Conservation (phyloP, 1,140 invertebrate genomes). For the Coptotermes formosanus region DNA sequence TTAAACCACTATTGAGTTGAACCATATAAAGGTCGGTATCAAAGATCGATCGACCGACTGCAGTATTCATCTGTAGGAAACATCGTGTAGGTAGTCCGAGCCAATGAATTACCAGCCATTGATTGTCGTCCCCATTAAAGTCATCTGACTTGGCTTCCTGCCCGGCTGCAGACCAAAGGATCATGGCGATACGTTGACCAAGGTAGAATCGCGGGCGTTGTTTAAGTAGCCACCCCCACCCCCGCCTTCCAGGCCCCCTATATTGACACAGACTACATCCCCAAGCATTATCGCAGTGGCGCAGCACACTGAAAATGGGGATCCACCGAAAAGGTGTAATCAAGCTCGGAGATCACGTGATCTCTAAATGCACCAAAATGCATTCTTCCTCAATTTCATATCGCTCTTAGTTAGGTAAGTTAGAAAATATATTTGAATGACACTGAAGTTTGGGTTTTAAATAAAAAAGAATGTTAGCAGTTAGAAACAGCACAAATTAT, state of each 20-base stretch:
- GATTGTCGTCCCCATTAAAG: constrained; percentile 18
- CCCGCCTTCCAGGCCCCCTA: not conserved
- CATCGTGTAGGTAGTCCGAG: not conserved
- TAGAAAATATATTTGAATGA: too few relatives aligned
- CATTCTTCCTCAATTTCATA: too few relatives aligned
- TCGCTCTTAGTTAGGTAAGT: too few relatives aligned
- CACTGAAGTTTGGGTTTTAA: too few relatives aligned
- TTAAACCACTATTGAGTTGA: not conserved
- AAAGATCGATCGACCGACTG: not conserved
- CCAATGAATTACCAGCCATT: constrained; percentile 1
- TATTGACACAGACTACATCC: too few relatives aligned
- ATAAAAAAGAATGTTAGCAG: too few relatives aligned
- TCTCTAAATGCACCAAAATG: too few relatives aligned
- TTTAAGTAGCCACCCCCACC: not conserved
- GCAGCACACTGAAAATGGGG: too few relatives aligned
- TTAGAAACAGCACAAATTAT: too few relatives aligned
- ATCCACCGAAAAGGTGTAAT: too few relatives aligned
- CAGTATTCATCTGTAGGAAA: constrained; percentile 5
- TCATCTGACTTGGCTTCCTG: not conserved
- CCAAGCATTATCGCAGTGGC: too few relatives aligned
- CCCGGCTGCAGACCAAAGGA: not conserved
- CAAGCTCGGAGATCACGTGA: too few relatives aligned
- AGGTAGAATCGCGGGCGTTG: not conserved
- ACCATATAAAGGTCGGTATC: not conserved
- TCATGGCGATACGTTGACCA: not conserved